Conservation (phyloP, 2,888 invertebrate species). For the Euphydryas editha region DNA sequence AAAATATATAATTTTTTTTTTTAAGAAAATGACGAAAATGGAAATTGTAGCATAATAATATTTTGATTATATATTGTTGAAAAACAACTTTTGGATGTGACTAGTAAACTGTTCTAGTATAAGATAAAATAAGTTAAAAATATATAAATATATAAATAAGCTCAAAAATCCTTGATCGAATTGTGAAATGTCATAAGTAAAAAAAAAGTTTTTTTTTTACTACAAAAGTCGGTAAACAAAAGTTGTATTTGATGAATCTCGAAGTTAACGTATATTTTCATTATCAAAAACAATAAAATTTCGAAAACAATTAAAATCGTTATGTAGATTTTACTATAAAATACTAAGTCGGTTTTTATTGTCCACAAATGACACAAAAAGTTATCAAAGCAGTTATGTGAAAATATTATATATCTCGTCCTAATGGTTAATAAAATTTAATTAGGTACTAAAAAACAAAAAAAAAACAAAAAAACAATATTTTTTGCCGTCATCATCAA, state of each 20-base stretch:
- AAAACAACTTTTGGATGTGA: conserved; percentile 31
- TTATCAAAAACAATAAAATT: too few species aligned
- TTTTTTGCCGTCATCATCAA: not conserved
- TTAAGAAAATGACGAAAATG: not conserved
- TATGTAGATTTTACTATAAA: too few species aligned
- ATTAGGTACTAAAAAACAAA: too few species aligned
- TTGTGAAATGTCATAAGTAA: conserved; percentile 13
- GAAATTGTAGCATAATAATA: not conserved
- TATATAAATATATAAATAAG: conserved; percentile 15
- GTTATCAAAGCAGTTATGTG: not conserved
- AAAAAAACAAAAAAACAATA: too few species aligned
- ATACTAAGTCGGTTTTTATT: too few species aligned
- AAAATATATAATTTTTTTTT: not conserved
- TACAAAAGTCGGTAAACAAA: too few species aligned
- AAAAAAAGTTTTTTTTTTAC: not conserved
- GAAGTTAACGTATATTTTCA: too few species aligned
- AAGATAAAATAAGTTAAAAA: conserved; percentile 11
- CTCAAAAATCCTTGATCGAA: conserved; percentile 25
- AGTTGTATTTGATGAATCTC: too few species aligned
- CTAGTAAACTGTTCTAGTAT: conserved; percentile 31
- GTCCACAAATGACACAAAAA: too few species aligned
- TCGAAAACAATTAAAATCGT: too few species aligned
- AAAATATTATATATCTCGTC: too few species aligned
- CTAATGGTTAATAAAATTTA: too few species aligned
- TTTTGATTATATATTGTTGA: not conserved